Conservation (phyloP, 2,888 invertebrate species). For the Mystacides longicornis region DNA sequence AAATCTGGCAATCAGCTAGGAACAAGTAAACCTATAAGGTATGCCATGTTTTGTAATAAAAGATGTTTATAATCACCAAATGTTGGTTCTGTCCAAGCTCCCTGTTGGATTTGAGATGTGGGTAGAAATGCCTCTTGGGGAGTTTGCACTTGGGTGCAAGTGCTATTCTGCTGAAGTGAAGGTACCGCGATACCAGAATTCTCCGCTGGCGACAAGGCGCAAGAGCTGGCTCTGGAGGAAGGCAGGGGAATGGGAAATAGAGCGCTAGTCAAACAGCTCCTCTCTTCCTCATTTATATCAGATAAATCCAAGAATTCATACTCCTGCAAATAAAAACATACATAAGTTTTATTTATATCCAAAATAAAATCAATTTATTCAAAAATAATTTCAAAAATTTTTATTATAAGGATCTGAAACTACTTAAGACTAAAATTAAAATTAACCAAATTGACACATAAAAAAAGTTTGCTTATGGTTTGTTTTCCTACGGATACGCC, state of each 20-base stretch:
- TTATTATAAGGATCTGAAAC: too few relatives aligned
- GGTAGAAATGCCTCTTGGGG: not conserved
- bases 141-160: not conserved
- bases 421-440: too few relatives aligned
- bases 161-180: not conserved
- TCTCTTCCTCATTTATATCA: constrained; percentile 63
- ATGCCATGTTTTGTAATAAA: too few relatives aligned
- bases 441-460: too few relatives aligned
- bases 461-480: too few relatives aligned
- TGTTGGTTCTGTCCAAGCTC: constrained; percentile 36
- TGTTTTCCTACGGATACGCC: too few relatives aligned
- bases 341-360: too few relatives aligned
- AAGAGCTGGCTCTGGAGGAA: constrained; percentile 1
- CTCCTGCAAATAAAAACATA: constrained; percentile 37
- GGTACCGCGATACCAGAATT: not conserved
- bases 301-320: constrained; percentile 69
- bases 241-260: constrained; percentile 36
- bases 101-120: constrained; percentile 9
- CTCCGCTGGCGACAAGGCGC: not conserved
- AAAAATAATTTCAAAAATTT: too few relatives aligned
- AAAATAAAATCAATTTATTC: not conserved
- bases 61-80: constrained; percentile 33
- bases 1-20: too few relatives aligned
- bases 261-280: constrained; percentile 54
- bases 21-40: too few relatives aligned